Conservation (phyloP, 2,113 vertebrate species). For the Corythaeola cristata region DNA sequence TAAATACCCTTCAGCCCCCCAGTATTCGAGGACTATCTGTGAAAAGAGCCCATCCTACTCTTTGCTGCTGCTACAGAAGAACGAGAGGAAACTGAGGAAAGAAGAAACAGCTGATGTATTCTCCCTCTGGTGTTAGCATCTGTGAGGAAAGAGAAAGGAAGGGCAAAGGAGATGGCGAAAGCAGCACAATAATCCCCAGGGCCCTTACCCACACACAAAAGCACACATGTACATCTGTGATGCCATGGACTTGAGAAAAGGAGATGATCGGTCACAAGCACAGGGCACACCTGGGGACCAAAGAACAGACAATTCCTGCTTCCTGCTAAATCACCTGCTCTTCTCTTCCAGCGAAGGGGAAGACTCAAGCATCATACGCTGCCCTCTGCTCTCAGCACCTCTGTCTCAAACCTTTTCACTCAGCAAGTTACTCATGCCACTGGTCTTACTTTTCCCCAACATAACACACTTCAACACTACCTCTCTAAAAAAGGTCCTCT, state of each 20-base stretch:
- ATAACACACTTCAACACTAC: neutral
- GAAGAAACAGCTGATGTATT: neutral
- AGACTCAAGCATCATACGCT: neutral
- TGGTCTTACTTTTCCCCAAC: neutral
- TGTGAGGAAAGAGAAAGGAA: neutral
- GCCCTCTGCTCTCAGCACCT: neutral
- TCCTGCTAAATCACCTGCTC: neutral
- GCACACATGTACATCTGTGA: neutral
- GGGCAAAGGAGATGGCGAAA: neutral
- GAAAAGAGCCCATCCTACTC: neutral
- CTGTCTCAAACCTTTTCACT: neutral
- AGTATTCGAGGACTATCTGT: neutral
- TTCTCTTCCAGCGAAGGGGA: neutral
- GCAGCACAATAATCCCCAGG: neutral
- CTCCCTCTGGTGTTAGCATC: neutral
- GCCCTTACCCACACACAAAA: neutral
- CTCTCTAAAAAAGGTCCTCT: neutral
- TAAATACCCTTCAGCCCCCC: neutral
- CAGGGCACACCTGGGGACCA: neutral
- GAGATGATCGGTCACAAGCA: neutral
- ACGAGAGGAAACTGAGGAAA: neutral
- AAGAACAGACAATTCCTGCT: neutral
- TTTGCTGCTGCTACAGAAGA: neutral
- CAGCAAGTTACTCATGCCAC: neutral
- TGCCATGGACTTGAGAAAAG: neutral